These are phyloP conservation scores for Muschampia plurimacula DNA, from an alignment of 2,888 invertebrate genomes.

Conservation along the genomic window DNA sequence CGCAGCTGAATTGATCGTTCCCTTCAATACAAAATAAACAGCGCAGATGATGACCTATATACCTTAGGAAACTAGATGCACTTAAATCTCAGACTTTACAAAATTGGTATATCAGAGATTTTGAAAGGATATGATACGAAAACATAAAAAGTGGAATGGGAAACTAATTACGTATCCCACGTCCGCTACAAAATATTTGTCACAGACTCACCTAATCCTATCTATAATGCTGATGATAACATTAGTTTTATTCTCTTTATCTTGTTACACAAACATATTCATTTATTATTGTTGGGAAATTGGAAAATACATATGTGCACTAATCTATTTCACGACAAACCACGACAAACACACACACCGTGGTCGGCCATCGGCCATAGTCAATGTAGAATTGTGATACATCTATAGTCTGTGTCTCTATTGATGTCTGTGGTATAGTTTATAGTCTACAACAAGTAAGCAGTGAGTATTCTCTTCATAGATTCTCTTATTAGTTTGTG, in stretches of 20 bases:
- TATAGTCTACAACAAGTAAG: no score
- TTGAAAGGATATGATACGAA: slow-evolving; percentile 66
- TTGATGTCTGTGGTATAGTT: no score
- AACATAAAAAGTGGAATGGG: slow-evolving; percentile 72
- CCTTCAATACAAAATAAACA: slow-evolving; percentile 60
- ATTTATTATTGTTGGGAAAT: slow-evolving; percentile 49
- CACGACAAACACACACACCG: slow-evolving; percentile 65
- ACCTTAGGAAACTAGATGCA: slow-evolving; percentile 59
- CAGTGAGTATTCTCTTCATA: no score
- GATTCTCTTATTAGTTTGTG: no score
- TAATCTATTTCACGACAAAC: slow-evolving; percentile 62
- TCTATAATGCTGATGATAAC: slow-evolving; percentile 50
- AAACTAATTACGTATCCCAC: slow-evolving; percentile 70
- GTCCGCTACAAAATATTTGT: slow-evolving; percentile 54
- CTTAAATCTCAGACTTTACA: slow-evolving; percentile 64
- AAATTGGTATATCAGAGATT: slow-evolving; percentile 64
- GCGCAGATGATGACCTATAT: slow-evolving; percentile 55
- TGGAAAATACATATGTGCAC: slow-evolving; percentile 61
- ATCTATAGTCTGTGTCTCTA: neutral
- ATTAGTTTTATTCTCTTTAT: slow-evolving; percentile 53
- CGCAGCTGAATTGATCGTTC: slow-evolving; percentile 62
- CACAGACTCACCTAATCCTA: slow-evolving; percentile 59
- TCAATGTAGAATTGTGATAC: slow-evolving; percentile 22
- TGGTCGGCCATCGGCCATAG: slow-evolving; percentile 56
- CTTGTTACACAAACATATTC: slow-evolving; percentile 58